Base-by-base conservation (phyloP, 2,113 vertebrate genomes). In the Tetrao urogallus region DNA sequence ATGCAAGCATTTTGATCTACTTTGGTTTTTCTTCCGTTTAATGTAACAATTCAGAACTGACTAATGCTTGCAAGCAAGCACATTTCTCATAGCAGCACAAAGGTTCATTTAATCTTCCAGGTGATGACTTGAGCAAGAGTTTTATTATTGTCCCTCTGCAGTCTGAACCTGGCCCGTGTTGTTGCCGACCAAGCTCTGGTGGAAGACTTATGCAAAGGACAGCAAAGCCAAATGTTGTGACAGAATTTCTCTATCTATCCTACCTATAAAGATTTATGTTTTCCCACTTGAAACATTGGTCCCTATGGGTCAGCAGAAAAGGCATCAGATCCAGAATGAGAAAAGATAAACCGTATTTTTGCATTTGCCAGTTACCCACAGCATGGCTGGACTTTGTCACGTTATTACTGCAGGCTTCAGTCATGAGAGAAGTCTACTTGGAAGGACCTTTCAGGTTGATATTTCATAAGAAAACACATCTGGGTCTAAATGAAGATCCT, bases 331-430 rank as follows among this genome's bases (percentile, higher is more conserved):
- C 8, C 16, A 47, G 61, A 78, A 47, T 30, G 34, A 32, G 43
- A 69, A 72, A 66, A 84, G 9, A 14, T 6, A 67, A n/a, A 9
- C 36, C 54, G 2, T 3, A 7, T 5, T 56, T 77, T 72, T 64
- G 52, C 38, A 38, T 87, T 82, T 45, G 27, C 34, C 43, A 30
- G 27, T 50, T 50, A 30, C 6, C 50, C 1, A 0, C 24, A 25
- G 16, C 27, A 4, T 17, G 21, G 42, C 65, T 56, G 65, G 16
- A 28, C 38, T 47, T 5, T 22, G 25, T 52, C 7, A 2, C 1
- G 8, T 27, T 0, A 0, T 27, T 34, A 66, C 50, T 7, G 8
- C 5, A 54, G 21, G 12, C 28, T 60, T 73, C 66, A 38, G 8
- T 36, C 17, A 3, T 7, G 27, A 82, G 43, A 80, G 36, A 36